A percentile compares a stretch with the other conserved stretches of the same genome.
Conservation (phyloP, 2,797 vertebrate species). For the Staurois parvus region DNA sequence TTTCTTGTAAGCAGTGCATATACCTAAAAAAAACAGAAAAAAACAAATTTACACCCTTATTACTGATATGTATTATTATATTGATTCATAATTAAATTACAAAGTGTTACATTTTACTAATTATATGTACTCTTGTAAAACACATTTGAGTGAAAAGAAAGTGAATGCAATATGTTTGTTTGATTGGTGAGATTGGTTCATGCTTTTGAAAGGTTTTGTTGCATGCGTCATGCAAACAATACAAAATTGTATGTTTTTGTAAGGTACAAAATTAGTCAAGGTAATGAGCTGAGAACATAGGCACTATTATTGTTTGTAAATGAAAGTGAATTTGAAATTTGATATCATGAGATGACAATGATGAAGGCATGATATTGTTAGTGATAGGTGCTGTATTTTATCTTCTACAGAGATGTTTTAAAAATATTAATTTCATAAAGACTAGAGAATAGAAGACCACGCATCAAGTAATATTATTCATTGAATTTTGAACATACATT, state of each 20-base stretch:
- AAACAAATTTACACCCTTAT: no score
- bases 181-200: no score
- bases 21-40: no score
- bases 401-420: background rate
- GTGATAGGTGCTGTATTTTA: background rate
- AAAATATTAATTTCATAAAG: background rate
- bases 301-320: background rate
- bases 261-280: background rate
- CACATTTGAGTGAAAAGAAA: no score
- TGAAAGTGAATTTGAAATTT: background rate
- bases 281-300: background rate
- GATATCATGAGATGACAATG: background rate
- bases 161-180: no score
- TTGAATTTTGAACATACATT: background rate
- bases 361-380: background rate
- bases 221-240: background rate
- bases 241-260: background rate
- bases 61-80: no score
- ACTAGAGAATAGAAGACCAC: constrained; percentile 3
- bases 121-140: no score
- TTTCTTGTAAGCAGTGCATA: no score
- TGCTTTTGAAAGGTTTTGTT: no score
- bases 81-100: no score
- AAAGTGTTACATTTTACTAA: no score
- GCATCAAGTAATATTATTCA: background rate